Percentiles rank a stretch among this genome's conserved stretches.
Evolutionary conservation across 2,888 invertebrate genomes (phyloP).

Genomic region (Eristalinus aeneus): DNA sequence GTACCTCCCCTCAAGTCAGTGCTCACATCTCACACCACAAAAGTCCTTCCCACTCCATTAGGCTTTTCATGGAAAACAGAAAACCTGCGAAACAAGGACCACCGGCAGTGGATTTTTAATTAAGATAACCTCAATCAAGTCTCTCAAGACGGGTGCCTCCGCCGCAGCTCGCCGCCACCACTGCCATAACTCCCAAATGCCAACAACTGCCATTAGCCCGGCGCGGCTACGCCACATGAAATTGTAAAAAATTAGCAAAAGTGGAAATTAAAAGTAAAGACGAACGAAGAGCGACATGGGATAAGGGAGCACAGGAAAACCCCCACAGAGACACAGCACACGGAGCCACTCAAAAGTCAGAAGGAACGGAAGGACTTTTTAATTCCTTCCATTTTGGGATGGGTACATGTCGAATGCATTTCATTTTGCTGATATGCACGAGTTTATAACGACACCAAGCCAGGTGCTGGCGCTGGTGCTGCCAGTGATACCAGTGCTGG

Average conservation of each 20-base stretch:
- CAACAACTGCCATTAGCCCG: constrained; percentile 52
- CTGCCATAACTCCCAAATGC: not conserved
- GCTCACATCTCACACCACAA: not conserved
- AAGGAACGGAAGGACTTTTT: constrained; percentile 62
- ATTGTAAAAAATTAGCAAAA: constrained; percentile 68
- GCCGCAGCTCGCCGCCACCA: not conserved
- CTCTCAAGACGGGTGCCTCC: constrained; percentile 45
- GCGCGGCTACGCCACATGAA: constrained; percentile 44
- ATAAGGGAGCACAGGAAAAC: constrained; percentile 11
- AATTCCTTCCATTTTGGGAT: constrained; percentile 64
- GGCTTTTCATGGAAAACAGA: not conserved
- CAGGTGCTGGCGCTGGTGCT: not conserved
- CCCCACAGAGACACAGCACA: not conserved
- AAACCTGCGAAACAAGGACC: constrained; percentile 9
- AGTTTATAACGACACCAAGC: constrained; percentile 53
- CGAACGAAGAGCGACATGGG: constrained; percentile 13
- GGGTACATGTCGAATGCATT: constrained; percentile 65
- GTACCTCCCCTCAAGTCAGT: not conserved
- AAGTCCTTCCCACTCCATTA: not conserved
- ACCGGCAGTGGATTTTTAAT: constrained; percentile 48
- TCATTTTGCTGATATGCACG: constrained; percentile 46
- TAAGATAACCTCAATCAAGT: constrained; percentile 62
- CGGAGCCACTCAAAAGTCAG: constrained; percentile 13
- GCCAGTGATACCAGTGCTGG: constrained; percentile 1
- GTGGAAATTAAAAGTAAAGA: constrained; percentile 70